phyloP scores from a whole-genome alignment of 1,140 invertebrate genomes.

The Sinella curviseta region DNA sequence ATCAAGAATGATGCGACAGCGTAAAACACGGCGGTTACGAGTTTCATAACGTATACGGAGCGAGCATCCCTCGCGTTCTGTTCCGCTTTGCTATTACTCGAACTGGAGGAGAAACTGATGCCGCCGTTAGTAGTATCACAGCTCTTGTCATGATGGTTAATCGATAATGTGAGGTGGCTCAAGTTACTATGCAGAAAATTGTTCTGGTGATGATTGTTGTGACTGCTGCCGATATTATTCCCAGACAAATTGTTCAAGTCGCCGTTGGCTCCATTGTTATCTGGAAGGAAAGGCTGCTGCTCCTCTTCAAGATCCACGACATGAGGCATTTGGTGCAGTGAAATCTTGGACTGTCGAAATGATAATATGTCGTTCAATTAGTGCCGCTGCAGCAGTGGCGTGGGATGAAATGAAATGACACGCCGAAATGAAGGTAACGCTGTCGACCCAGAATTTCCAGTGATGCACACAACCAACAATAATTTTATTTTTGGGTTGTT shows the following conservation, averaged over 20 bases:
- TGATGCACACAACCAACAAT: too few relatives aligned
- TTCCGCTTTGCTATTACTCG: slow-evolving; percentile 24
- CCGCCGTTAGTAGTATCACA: neutral
- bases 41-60: slow-evolving; percentile 39
- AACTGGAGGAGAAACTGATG: slow-evolving; percentile 16
- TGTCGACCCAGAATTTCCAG: too few relatives aligned
- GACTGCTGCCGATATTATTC: neutral
- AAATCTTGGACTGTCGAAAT: too few relatives aligned
- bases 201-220: neutral
- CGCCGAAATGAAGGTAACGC: too few relatives aligned
- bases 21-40: slow-evolving; percentile 75
- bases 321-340: slow-evolving; percentile 35
- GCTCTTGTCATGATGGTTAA: slow-evolving; percentile 12
- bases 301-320: slow-evolving; percentile 38
- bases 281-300: slow-evolving; percentile 32
- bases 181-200: neutral
- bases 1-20: slow-evolving; percentile 88
- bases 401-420: neutral
- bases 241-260: slow-evolving; percentile 19
- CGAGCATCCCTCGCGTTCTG: slow-evolving; percentile 29
- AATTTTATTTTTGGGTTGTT: too few relatives aligned
- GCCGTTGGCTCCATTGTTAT: neutral
- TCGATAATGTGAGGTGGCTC: neutral
- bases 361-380: too few relatives aligned
- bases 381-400: neutral